A percentile compares a stretch with the other conserved stretches of the same genome.
These are phyloP conservation scores for Eucriotettix oculatus DNA, from an alignment of 2,888 invertebrate species.

Conservation along the genomic window DNA sequence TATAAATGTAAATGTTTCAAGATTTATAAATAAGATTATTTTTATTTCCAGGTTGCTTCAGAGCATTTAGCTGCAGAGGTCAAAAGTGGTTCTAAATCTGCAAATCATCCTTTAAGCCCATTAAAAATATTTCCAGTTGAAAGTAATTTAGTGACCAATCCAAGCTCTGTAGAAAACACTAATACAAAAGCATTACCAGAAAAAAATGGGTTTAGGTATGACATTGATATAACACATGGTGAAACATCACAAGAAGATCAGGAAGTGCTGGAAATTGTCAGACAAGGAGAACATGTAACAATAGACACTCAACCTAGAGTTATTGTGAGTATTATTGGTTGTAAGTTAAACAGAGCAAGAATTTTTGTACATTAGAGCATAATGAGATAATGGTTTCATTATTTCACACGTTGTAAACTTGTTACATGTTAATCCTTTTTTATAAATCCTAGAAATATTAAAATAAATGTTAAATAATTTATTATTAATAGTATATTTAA, in stretches of 20 bases:
- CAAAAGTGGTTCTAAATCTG: not conserved
- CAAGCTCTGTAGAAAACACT: conserved; percentile 20
- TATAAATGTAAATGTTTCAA: no score
- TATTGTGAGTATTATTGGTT: conserved; percentile 1
- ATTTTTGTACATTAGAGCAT: not conserved
- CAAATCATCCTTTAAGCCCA: not conserved
- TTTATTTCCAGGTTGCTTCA: no score
- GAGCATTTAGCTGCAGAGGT: no score
- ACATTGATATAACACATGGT: conserved; percentile 19
- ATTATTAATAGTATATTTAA: no score
- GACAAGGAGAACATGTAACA: conserved; percentile 19
- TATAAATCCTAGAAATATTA: no score
- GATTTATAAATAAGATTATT: no score
- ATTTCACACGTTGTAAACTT: no score
- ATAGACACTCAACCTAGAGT: conserved; percentile 9
- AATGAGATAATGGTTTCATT: no score
- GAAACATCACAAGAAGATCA: conserved; percentile 28
- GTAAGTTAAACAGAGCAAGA: not conserved
- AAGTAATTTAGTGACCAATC: not conserved
- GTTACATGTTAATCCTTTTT: no score
- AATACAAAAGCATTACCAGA: conserved; percentile 21
- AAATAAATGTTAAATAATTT: no score
- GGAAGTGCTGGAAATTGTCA: conserved; percentile 36
- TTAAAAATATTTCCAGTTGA: not conserved
- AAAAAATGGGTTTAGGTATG: conserved; percentile 18